phyloP scores from a whole-genome alignment of 2,113 vertebrate genomes.

The Clarias magur region DNA sequence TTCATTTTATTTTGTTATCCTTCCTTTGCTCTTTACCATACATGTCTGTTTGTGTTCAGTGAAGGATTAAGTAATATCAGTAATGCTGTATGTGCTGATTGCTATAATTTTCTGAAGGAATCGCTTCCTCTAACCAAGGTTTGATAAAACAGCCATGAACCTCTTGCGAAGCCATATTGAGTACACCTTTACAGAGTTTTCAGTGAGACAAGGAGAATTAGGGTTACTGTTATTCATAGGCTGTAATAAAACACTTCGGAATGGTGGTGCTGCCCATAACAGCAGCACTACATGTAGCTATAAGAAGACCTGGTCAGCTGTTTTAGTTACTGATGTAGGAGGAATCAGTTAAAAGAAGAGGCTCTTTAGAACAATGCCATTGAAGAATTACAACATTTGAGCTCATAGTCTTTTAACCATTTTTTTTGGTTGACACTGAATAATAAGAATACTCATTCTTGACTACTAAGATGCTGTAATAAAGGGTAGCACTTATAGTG shows the following conservation, averaged over 20 bases:
- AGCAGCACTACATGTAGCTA: background rate
- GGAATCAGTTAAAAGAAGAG: background rate
- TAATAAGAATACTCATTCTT: background rate
- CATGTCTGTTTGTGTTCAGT: conserved; percentile 24
- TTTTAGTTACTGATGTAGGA: background rate
- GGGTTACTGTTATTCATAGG: background rate
- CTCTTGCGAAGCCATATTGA: background rate
- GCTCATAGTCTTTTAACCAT: background rate
- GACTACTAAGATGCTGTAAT: background rate
- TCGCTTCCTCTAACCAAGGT: background rate
- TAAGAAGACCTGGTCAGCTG: background rate
- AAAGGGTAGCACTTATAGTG: background rate
- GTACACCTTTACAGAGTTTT: background rate
- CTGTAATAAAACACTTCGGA: background rate
- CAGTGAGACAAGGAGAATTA: background rate
- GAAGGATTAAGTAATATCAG: conserved; percentile 17
- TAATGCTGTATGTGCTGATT: conserved; percentile 27
- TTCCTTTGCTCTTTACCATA: conserved; percentile 10
- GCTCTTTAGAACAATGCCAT: background rate
- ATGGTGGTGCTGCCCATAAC: background rate
- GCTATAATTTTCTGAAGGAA: conserved; percentile 13
- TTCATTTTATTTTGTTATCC: conserved; percentile 54
- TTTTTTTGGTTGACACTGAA: background rate
- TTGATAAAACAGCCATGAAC: background rate
- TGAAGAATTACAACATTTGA: background rate